Base-by-base conservation (phyloP, 1,140 invertebrate species). In the Brachionus asplanchnoidis region DNA sequence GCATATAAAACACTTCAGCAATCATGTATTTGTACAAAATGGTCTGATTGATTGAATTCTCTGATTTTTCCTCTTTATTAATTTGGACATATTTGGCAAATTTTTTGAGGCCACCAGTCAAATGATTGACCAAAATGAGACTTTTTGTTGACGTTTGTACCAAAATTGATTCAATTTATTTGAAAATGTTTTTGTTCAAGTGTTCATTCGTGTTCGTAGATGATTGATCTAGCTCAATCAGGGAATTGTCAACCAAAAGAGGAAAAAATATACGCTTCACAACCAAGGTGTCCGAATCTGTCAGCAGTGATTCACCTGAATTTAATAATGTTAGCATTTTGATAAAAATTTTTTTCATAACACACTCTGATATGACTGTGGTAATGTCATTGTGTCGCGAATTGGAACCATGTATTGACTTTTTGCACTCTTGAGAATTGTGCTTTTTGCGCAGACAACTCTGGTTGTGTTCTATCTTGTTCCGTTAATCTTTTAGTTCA, bases 221-320 rank as follows among this genome's bases (percentile, higher is more conserved):
- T 17, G n/a, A 20, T 12, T 68, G 26, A 68, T 73, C 68, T 46
- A 32, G 32, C 36, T 73, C 68, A 3, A 73, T 32, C n/a, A 77
- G 44, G 8, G 73, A 77, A 23, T 28, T 50, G 32, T 77, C 73
- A 1, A 77, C 73, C 20, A 77, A 46, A 26, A 77, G 46, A 20
- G 73, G 73, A 44, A 77, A 77, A 77, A 77, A 77, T 26, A 77
- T 77, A 26, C 73, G 40, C 32, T 77, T 77, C 14, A 23, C 23
- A 7, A 20, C 42, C 66, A 70, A 46, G 42, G 20, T 77, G 3
- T 77, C 20, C 9, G 73, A 36, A 12, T 50, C 23, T 2, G 17
- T 26, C 42, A 77, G 26, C 11, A 77, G 42, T 77, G 46, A 77
- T 14, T 46, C 44, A 46, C 44, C 44, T 46, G 44, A 46, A 46